Conservation (phyloP, 2,113 vertebrate species). For the Ovis canadensis region DNA sequence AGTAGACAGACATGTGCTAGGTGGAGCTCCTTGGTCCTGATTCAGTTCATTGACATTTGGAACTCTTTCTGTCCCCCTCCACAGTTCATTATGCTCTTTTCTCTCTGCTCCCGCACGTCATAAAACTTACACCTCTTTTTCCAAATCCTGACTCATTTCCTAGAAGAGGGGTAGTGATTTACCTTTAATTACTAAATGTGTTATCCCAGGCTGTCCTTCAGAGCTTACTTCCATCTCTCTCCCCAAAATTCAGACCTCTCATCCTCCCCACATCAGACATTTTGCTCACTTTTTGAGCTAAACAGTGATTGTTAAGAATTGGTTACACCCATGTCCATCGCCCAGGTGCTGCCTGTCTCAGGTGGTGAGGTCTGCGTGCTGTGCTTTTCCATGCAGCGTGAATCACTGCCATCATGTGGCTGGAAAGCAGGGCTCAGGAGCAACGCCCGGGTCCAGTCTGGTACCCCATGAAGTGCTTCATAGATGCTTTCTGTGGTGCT, state of each 20-base stretch:
- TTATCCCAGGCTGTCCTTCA: not conserved
- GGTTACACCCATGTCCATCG: not conserved
- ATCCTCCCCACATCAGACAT: not conserved
- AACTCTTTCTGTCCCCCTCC: not conserved
- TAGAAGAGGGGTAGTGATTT: not conserved
- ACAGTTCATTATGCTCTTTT: not conserved
- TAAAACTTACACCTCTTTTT: slow-evolving; percentile 5
- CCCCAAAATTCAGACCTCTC: not conserved
- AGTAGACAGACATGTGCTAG: not conserved
- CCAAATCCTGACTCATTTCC: slow-evolving; percentile 19
- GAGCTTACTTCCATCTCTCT: not conserved
- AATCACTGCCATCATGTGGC: rapidly evolving
- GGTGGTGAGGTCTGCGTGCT: not conserved
- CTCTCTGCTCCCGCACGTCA: not conserved
- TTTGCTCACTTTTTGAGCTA: not conserved
- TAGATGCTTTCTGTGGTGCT: not conserved
- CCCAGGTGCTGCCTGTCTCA: not conserved
- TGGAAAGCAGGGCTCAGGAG: not conserved
- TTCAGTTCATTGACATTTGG: not conserved
- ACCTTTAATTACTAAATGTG: not conserved
- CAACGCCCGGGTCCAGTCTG: not conserved
- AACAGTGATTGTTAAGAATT: not conserved
- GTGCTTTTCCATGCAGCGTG: not conserved
- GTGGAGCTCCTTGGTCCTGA: not conserved
- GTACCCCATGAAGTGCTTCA: not conserved